A percentile compares a stretch with the other conserved stretches of the same genome.
Evolutionary conservation across 2,797 vertebrate genomes (phyloP).

Genomic region (Borostomias antarcticus): DNA sequence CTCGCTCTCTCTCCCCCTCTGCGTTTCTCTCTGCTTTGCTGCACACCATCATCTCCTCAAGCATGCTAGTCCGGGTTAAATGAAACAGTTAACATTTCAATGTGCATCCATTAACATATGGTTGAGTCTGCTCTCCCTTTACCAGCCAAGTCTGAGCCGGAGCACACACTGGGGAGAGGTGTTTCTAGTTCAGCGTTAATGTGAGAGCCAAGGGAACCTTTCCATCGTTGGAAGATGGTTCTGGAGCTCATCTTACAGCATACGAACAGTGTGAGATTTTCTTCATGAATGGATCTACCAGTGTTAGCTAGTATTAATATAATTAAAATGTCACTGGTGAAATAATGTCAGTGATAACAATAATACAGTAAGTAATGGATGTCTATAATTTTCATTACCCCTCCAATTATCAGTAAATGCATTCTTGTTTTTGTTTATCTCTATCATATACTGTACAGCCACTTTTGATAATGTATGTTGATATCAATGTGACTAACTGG

Average conservation of each 20-base stretch:
- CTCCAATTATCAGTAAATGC: conserved; percentile 15
- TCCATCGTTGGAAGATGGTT: too few species aligned
- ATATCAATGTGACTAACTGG: too few species aligned
- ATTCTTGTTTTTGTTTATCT: neutral
- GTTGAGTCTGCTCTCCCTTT: conserved; percentile 59
- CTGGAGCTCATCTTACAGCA: too few species aligned
- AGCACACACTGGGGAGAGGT: conserved; percentile 27
- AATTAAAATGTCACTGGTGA: too few species aligned
- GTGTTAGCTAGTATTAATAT: too few species aligned
- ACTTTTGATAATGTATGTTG: too few species aligned
- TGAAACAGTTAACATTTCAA: conserved; percentile 78
- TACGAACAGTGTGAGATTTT: too few species aligned
- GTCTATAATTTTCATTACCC: neutral
- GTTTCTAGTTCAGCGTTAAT: too few species aligned
- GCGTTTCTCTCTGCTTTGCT: conserved; percentile 66
- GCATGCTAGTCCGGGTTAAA: conserved; percentile 76
- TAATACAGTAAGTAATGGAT: neutral
- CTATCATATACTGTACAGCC: neutral
- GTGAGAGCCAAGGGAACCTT: too few species aligned
- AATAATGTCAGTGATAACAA: too few species aligned
- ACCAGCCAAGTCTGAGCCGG: conserved; percentile 43
- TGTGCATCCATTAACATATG: conserved; percentile 77
- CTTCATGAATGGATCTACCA: too few species aligned
- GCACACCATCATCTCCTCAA: conserved; percentile 74
- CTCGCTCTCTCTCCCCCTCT: conserved; percentile 10